Base-by-base conservation (phyloP, 1,140 invertebrate species). In the Antheraea pernyi region DNA sequence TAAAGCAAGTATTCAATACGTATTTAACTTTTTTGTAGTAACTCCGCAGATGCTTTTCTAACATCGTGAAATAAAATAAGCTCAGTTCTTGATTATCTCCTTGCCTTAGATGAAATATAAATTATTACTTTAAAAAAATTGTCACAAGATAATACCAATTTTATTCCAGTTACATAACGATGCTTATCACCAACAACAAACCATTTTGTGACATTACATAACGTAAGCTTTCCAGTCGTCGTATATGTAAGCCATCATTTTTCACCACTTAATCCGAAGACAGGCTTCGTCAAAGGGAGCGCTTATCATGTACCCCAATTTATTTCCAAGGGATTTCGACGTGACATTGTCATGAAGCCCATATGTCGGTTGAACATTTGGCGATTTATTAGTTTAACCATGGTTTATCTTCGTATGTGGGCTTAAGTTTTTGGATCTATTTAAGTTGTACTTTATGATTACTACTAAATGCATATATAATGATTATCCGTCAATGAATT, bases 261-360 rank as follows among this genome's bases (percentile, higher is more conserved):
- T 90, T 91, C 89, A 90, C 82, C 70, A 73, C 83, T 83, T 91
- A 91, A 91, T 91, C 89, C 88, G 80, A 82, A 86, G 85, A 87
- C 86, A 80, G 78, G 72, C 70, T 80, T 89, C 88, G 89, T 91
- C 88, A 90, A 90, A 90, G 86, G 85, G 85, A 85, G 77, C 88
- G 89, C 89, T 90, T 90, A 90, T 90, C 88, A 82, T 77, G 73
- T 72, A 71, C 76, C 84, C 80, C 84, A 89, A 91, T 91, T 91
- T 91, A 90, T 91, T 87, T 89, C 81, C 75, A 74, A 69, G 76
- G 86, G 82, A 85, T 86, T 84, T 80, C 70, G 77, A 81, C 81
- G 80, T 83, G 80, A 74, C 78, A 73, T 86, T 80, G 46, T 83
- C 84, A 84, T 80, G 48, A 58, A 19, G 42, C 42, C 19, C 62